These are phyloP conservation scores for Napeogenes inachia DNA, from an alignment of 2,888 invertebrate species.

Conservation along the genomic window DNA sequence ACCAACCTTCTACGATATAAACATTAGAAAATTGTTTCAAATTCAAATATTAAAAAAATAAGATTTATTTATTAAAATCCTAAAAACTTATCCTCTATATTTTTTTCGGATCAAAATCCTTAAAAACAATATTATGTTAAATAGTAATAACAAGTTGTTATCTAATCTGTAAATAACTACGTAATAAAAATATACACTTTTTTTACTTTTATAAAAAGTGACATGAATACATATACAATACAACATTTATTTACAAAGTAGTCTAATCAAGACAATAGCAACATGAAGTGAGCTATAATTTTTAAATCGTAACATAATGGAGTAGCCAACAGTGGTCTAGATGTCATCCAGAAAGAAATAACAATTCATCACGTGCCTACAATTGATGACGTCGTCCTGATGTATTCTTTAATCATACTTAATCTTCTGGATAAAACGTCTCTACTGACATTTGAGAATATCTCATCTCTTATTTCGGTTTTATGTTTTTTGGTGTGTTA, in stretches of 20 bases:
- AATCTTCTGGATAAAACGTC: constrained; percentile 7
- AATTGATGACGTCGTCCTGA: constrained; percentile 9
- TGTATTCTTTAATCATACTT: constrained; percentile 11
- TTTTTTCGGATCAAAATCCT: too few species aligned
- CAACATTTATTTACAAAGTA: neutral
- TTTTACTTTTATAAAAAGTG: too few species aligned
- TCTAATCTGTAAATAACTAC: neutral
- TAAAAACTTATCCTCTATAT: too few species aligned
- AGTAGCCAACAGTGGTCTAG: constrained; percentile 5
- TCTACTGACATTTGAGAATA: constrained; percentile 4
- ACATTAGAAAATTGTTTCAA: too few species aligned
- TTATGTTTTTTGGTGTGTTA: neutral
- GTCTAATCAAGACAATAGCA: neutral
- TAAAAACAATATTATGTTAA: too few species aligned
- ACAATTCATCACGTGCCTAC: constrained; percentile 13
- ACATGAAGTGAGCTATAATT: neutral
- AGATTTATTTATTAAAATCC: too few species aligned
- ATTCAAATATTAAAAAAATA: too few species aligned
- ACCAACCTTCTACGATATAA: too few species aligned
- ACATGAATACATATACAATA: too few species aligned
- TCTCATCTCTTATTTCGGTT: constrained; percentile 5
- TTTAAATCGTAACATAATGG: neutral
- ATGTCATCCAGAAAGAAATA: constrained; percentile 5
- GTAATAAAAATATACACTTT: too few species aligned
- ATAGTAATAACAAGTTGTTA: neutral